Base-by-base conservation (phyloP, 2,797 vertebrate genomes). In the Rhincodon typus region DNA sequence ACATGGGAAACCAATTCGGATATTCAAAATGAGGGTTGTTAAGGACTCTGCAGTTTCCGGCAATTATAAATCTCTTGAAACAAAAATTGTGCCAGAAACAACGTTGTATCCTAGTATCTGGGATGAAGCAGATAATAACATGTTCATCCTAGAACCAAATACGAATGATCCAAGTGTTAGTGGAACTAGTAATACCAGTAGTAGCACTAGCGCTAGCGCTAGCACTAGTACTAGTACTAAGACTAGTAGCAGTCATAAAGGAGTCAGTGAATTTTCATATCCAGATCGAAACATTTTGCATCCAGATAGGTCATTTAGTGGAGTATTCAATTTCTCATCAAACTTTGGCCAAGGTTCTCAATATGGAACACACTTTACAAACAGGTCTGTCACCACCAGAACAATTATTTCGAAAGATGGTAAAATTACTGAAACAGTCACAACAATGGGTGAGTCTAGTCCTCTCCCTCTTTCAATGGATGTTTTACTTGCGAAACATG, bases 1-100 rank as follows among this genome's bases (percentile, higher is more conserved):
- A 96, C 96, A 98, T 0, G 95, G 96, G 6, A 96, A 96, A 30
- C 95, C 97, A 1, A 42, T 99, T 95, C 97, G 97, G 23, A 96
- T 97, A 67, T 97, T 99, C 97, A 99, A 99, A 97, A 98, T 98
- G 96, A 96, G 95, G 19, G 96, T 95, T 0, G 34, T 98, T 96
- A 96, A 98, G 96, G 97, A 98, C 0, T 0, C 42, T 0, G 95
- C 93, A 0, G 46, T 98, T 87, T 96, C 98, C 30, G 96, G 27
- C 70, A 2, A 0, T 46, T 98, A 95, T 96, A 99, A 99, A 96
- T 97, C 97, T 1, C 96, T 96, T 42, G 94, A 96, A 96, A 34
- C 10, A 27, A 38, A 12, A 69, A 10, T 13, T 62, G 7, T 0
- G 72, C 5, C 27, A 74, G 4, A 2, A 57, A 57, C 1, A 23